These are phyloP conservation scores for Chaitophorus viminalis DNA, from an alignment of 2,888 invertebrate genomes.

Conservation along the genomic window DNA sequence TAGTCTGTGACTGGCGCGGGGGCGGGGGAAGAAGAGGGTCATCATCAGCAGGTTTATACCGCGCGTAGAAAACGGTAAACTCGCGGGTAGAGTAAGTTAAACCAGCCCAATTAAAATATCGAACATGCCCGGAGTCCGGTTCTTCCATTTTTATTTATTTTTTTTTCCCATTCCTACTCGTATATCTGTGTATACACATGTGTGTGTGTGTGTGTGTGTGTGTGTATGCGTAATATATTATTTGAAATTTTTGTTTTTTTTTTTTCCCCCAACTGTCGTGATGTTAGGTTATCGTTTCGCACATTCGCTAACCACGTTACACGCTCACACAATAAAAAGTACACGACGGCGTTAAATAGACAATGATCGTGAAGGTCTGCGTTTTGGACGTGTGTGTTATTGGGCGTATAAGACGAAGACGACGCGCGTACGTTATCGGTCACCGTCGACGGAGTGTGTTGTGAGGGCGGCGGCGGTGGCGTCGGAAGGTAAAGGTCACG, in stretches of 20 bases:
- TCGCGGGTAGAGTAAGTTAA: constrained; percentile 33
- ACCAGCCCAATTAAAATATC: constrained; percentile 59
- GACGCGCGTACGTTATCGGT: constrained; percentile 5
- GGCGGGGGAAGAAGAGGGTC: neutral
- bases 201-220: neutral
- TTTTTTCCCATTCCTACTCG: neutral
- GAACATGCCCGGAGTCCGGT: constrained; percentile 54
- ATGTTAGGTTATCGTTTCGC: neutral
- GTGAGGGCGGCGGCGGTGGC: constrained; percentile 21
- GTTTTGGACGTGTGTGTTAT: no score
- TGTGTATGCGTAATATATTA: neutral
- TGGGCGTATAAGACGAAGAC: no score
- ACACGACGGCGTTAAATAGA: neutral
- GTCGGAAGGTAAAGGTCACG: constrained; percentile 45
- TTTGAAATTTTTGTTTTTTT: neutral
- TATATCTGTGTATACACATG: neutral
- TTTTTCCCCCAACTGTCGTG: no score
- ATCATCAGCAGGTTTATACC: constrained; percentile 39
- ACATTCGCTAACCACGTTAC: neutral
- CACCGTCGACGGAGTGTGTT: neutral
- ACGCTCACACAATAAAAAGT: neutral
- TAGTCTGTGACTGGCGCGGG: neutral
- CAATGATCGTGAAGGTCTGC: no score
- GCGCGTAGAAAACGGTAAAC: constrained; percentile 42
- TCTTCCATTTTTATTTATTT: neutral